Base-by-base conservation (phyloP, 2,888 invertebrate species). In the Caenorhabditis sp. region DNA sequence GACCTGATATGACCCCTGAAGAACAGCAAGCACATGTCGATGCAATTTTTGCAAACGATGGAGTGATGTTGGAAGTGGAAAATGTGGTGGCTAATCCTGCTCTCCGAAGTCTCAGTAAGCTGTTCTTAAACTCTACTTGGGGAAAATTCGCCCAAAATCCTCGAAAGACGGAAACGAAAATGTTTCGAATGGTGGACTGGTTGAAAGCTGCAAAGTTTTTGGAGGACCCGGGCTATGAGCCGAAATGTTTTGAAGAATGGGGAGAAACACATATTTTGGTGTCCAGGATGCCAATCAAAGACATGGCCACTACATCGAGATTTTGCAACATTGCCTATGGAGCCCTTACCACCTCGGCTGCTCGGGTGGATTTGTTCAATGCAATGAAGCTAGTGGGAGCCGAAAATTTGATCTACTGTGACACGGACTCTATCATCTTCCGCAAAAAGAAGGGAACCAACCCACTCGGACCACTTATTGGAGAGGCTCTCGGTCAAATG, bases 361-460 rank as follows among this genome's bases (percentile, higher is more conserved):
- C 69, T 0, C 22, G 69, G 3, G 2, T 56, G 0, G 16, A 12
- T 6, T 19, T 69, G 0, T 58, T 19, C 44, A 58, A 58, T 8
- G 69, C 56, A 2, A 41, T 69, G 56, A 26, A 69, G 2, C 1
- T 0, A 2, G n/a, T 56, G 3, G 69, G 69, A 14, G 31, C 10
- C 0, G 56, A 26, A 0, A 41, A 41, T 10, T 5, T 51, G 5
- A n/a, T n/a, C n/a, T 68, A 68, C 38, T 68, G 68, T 24, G 56
- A 64, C 28, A 64, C 64, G 7, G 64, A 64, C 28, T 47, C 47
- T 2, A 6, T 64, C 8, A 64, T 64, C 16, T 64, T 47, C 47
- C 24, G 16, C 0, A n/a, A 47, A 31, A 26, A 26, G n/a, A 24
- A 47, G 28, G 26, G n/a, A n/a, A n/a, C n/a, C n/a, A n/a, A n/a